Conservation (phyloP, 2,113 vertebrate species). For the Phocoena sinus region DNA sequence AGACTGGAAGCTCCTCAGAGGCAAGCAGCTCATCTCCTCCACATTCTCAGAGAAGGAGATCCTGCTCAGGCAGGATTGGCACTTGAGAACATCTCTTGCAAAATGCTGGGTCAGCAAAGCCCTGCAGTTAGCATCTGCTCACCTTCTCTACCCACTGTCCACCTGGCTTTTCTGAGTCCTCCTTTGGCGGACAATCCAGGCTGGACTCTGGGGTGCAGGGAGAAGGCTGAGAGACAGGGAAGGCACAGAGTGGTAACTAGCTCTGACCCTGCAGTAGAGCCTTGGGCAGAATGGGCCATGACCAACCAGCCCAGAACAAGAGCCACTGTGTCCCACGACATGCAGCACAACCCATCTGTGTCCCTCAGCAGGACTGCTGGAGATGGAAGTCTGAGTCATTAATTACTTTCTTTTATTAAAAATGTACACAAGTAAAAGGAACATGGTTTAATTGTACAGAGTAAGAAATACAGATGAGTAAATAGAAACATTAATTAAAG, state of each 20-base stretch:
- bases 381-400: background rate
- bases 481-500: slow-evolving; percentile 32
- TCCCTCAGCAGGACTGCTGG: background rate
- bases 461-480: slow-evolving; percentile 30
- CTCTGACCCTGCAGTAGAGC: background rate
- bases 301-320: background rate
- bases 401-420: slow-evolving; percentile 29
- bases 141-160: background rate
- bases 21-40: background rate
- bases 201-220: background rate
- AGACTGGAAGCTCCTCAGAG: background rate
- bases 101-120: background rate
- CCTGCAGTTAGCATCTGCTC: background rate
- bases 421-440: slow-evolving; percentile 14
- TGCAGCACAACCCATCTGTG: rapidly evolving
- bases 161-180: background rate
- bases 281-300: background rate
- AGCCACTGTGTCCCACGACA: background rate
- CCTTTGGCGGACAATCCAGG: background rate
- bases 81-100: background rate
- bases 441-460: background rate
- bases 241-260: background rate
- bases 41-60: background rate
- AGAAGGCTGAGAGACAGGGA: background rate
- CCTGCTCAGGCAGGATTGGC: background rate